Evolutionary conservation across 1,140 invertebrate species (phyloP).

Genomic region (Dinoponera quadriceps): DNA sequence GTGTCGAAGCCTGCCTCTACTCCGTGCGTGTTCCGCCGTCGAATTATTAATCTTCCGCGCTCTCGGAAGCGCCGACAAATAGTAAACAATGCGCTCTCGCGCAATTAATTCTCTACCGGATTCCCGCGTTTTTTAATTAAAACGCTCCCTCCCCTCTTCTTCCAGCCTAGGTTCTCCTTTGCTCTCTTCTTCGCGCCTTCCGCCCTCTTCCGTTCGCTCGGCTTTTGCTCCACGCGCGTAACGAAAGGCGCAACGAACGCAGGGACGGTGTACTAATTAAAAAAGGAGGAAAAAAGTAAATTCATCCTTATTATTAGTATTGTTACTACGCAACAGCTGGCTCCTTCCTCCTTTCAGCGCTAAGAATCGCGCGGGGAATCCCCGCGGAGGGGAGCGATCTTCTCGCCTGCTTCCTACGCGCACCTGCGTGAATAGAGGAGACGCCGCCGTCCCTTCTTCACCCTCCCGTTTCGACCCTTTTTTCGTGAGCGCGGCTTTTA

Average conservation of each 20-base stretch:
- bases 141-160: constrained; percentile 22
- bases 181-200: too few relatives aligned
- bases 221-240: not conserved
- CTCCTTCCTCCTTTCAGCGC: constrained; percentile 26
- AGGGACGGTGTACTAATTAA: constrained; percentile 59
- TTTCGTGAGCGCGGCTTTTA: constrained; percentile 29
- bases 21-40: constrained; percentile 21
- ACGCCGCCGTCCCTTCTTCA: constrained; percentile 26
- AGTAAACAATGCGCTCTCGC: constrained; percentile 72
- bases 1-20: constrained; percentile 18
- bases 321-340: constrained; percentile 41
- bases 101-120: constrained; percentile 71
- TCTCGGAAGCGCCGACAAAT: constrained; percentile 62
- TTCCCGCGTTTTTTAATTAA: constrained; percentile 70
- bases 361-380: constrained; percentile 50
- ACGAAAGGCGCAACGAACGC: constrained; percentile 51
- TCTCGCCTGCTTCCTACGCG: constrained; percentile 47
- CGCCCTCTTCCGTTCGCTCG: not conserved
- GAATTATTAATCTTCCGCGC: constrained; percentile 67
- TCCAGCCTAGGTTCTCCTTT: too few relatives aligned
- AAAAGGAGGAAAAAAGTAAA: constrained; percentile 64
- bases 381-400: constrained; percentile 18
- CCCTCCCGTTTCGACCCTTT: constrained; percentile 2
- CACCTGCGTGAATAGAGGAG: constrained; percentile 57
- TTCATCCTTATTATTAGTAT: constrained; percentile 68